Conservation (phyloP, 2,888 invertebrate genomes). For the Xestia ashworthii region DNA sequence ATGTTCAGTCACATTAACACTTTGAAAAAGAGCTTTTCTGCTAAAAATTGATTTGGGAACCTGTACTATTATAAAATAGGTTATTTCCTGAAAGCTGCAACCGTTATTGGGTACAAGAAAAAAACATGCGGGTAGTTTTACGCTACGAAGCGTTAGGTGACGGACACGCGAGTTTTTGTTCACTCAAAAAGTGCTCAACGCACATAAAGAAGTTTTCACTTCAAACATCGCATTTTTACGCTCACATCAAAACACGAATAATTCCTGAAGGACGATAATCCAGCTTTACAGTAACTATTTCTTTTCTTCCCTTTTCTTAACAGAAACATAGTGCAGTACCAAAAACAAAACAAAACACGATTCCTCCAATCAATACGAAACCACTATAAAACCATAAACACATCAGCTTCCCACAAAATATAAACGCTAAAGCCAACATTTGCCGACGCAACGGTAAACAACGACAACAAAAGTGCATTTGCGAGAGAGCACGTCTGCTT, state of each 20-base stretch:
- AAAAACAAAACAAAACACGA: constrained; percentile 22
- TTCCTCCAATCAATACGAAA: constrained; percentile 45
- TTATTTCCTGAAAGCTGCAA: not conserved
- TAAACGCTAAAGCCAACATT: constrained; percentile 65
- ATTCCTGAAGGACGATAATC: no score
- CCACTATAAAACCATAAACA: constrained; percentile 60
- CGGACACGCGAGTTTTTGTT: no score
- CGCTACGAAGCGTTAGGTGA: no score
- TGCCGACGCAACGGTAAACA: constrained; percentile 71
- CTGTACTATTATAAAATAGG: not conserved
- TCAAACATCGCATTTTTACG: not conserved
- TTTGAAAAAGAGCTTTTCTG: not conserved
- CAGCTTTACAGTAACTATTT: not conserved
- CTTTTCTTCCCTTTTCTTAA: not conserved
- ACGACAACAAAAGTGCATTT: constrained; percentile 76
- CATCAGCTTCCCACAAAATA: constrained; percentile 61
- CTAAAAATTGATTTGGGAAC: not conserved
- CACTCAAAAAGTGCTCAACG: no score
- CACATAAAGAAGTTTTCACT: no score
- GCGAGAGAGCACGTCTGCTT: constrained; percentile 66
- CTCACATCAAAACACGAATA: not conserved
- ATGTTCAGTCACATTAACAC: not conserved
- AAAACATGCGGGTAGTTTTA: no score
- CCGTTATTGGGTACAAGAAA: not conserved
- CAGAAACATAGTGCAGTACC: not conserved